These are phyloP conservation scores for Ips nitidus DNA, from an alignment of 1,140 invertebrate species.

Conservation along the genomic window DNA sequence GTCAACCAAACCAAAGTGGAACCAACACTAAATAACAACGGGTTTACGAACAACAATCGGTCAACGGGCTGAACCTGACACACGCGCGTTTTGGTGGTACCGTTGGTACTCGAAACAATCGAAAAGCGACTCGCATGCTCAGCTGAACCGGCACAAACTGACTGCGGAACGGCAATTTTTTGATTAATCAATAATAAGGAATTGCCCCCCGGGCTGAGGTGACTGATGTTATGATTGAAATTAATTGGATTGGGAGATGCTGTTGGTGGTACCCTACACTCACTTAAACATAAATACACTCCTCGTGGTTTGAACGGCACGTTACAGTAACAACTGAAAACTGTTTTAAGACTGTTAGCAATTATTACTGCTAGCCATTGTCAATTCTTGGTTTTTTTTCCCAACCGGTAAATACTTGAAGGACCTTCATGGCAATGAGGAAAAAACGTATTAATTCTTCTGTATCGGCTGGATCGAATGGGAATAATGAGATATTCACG, in stretches of 20 bases:
- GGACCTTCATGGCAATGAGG: background rate
- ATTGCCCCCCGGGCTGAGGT: constrained; percentile 4
- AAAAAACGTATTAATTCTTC: constrained; percentile 1
- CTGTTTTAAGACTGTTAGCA: too few species aligned
- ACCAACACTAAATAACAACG: too few species aligned
- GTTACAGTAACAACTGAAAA: too few species aligned
- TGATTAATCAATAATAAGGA: constrained; percentile 1
- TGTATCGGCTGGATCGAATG: constrained; percentile 1
- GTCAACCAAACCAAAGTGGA: too few species aligned
- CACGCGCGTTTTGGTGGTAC: too few species aligned
- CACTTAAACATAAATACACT: background rate
- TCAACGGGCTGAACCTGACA: too few species aligned
- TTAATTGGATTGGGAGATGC: background rate
- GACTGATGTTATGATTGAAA: background rate
- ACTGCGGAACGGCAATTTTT: constrained; percentile 3
- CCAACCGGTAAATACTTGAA: too few species aligned
- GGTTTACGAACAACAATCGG: too few species aligned
- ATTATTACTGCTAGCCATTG: too few species aligned
- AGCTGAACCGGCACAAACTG: background rate
- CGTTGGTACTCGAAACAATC: background rate
- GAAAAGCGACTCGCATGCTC: background rate
- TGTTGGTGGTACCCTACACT: background rate
- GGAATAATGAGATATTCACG: background rate
- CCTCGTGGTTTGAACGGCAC: too few species aligned
- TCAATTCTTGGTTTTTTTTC: too few species aligned